Percentiles rank a stretch among this genome's conserved stretches.
Evolutionary conservation across 1,140 invertebrate genomes (phyloP).

Genomic region (Pachypeltis micranthus): DNA sequence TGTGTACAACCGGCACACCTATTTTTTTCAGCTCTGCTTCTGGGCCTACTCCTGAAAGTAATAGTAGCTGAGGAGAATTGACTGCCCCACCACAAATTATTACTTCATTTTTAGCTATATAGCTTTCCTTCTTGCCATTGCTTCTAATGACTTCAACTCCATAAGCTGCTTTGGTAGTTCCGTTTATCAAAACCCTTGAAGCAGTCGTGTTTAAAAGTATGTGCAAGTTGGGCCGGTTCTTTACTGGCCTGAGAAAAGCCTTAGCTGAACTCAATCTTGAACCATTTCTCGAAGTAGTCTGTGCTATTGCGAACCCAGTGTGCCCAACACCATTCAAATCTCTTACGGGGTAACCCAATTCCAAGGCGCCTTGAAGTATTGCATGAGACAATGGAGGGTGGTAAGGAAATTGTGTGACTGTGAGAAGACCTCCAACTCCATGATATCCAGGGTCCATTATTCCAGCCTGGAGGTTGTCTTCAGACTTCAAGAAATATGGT

Average conservation of each 20-base stretch:
- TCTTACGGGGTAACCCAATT: conserved; percentile 63
- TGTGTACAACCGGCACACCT: conserved; percentile 52
- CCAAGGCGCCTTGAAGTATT: conserved; percentile 68
- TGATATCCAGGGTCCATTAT: conserved; percentile 65
- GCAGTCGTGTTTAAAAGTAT: conserved; percentile 64
- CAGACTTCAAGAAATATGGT: conserved; percentile 76
- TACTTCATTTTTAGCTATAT: conserved; percentile 52
- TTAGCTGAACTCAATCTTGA: conserved; percentile 59
- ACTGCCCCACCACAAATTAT: conserved; percentile 55
- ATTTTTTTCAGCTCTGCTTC: conserved; percentile 50
- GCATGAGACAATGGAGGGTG: conserved; percentile 72
- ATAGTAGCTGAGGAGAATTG: conserved; percentile 68
- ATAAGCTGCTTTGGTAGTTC: conserved; percentile 49
- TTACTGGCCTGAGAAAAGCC: conserved; percentile 59
- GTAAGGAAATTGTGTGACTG: conserved; percentile 72
- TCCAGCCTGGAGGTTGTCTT: conserved; percentile 62
- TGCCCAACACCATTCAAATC: conserved; percentile 74
- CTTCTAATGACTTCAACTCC: conserved; percentile 52
- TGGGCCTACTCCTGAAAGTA: conserved; percentile 72
- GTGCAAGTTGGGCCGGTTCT: conserved; percentile 58
- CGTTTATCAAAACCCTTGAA: conserved; percentile 57
- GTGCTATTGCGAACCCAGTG: conserved; percentile 70
- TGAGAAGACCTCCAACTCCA: conserved; percentile 59
- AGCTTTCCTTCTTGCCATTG: conserved; percentile 42
- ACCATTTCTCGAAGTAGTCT: conserved; percentile 78